Base-by-base conservation (phyloP, 1,140 invertebrate species). In the Rhyacophila brunnea region DNA sequence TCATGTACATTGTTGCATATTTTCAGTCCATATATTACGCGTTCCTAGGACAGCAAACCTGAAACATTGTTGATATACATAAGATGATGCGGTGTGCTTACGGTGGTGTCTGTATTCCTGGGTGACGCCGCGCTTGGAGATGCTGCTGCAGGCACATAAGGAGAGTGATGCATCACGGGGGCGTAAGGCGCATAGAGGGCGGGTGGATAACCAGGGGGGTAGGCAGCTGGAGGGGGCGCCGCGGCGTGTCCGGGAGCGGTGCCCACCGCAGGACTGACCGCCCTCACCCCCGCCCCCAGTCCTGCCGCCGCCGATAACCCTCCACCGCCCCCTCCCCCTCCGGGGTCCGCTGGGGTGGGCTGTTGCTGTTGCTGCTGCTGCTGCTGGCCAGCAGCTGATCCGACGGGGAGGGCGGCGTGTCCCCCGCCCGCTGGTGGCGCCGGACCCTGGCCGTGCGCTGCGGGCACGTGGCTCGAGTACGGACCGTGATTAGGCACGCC, bases 131-230 rank as follows among this genome's bases (percentile, higher is more conserved):
- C 85, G 11, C 85, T 81, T 13, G 86, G 81, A 15, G 80, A 79
- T 65, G 81, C 77, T 20, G 81, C 73, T 48, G 82, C 77, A 14
- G 86, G 82, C 61, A 87, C 70, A 66, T 82, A 83, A 38, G 83
- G 82, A 60, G 84, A 86, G 67, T 89, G 87, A 67, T 85, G 82
- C 36, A 87, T 70, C 32, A 81, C 82, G 45, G 75, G 70, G 2
- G 84, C 84, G 66, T 90, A 90, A 0, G 88, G 87, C 0, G 88
- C 84, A 68, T 90, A 91, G 40, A 90, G 75, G 15, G 87, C 81
- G 32, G 85, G 82, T 70, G 88, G 88, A 43, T 84, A 69, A 68
- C 77, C 74, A 70, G 80, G 74, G 80, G 79, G 71, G 72, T 81
- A 73, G 66, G 78, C 74, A 70, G 75, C 70, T 69, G 70, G 70